Base-by-base conservation (phyloP, 2,888 invertebrate species). In the Saturnia pavonia region DNA sequence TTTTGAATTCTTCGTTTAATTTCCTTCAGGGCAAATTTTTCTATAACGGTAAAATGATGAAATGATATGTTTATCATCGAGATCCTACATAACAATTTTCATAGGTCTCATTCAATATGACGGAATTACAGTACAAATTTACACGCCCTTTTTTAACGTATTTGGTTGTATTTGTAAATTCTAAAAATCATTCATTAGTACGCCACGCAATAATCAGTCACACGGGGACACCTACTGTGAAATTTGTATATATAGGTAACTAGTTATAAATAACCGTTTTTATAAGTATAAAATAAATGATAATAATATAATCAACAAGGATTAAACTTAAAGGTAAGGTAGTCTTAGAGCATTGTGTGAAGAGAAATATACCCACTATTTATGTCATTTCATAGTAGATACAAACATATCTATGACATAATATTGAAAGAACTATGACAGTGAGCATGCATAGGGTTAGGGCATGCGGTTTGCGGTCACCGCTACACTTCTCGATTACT, bases 381-480 rank as follows among this genome's bases (percentile, higher is more conserved):
- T 19, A 19, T n/a, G 16, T 48, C 19, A 48, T 48, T 48, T 19
- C 6, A 19, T 19, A 48, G 0, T n/a, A 6, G 34, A 4, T 34
- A 34, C 34, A 34, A 2, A 54, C 54, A 27, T 19, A 27, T 1
- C 25, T 60, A 60, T 4, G 1, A 60, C 14, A 80, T 84, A 79
- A 77, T 73, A 78, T 72, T 74, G 70, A 75, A 77, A 76, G 27
- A 25, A 27, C 25, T 60, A 60, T 25, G 76, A 75, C 74, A 74
- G 76, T 75, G 74, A 43, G 69, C 67, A 71, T 69, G 75, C 76
- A n/a, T n/a, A 51, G n/a, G 43, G 7, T 8, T 43, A 43, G 1
- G 63, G 78, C 82, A 77, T 74, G 87, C 75, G 88, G 89, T 60
- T 85, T 86, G 87, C 78, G 86, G 89, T 84, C 78, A 74, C 72